Evolutionary conservation across 2,888 invertebrate genomes (phyloP).

Genomic region (Spicauda simplicius): DNA sequence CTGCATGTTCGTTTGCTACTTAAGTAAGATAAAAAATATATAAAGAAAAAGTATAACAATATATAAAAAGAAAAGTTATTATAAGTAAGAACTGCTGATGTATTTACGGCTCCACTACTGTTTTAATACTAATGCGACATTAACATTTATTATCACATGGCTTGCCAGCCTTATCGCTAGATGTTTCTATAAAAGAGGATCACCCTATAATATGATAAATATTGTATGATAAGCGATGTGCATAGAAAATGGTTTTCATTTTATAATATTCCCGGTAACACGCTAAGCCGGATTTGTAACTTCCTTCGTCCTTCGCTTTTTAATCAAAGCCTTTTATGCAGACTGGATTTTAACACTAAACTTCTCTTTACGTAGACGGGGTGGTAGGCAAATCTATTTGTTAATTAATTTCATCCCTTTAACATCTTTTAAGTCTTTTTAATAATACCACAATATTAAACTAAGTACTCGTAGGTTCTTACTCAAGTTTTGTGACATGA

Average conservation of each 20-base stretch:
- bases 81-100: no score
- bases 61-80: no score
- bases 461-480: no score
- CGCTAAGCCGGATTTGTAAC: conserved; percentile 77
- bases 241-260: conserved; percentile 62
- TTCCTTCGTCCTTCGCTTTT: conserved; percentile 70
- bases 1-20: no score
- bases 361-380: not conserved
- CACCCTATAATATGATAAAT: no score
- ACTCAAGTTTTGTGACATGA: no score
- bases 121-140: no score
- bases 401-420: not conserved
- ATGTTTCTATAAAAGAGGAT: not conserved
- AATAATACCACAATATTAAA: no score
- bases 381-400: not conserved
- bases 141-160: not conserved
- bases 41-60: no score
- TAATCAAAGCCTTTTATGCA: conserved; percentile 76
- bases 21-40: no score
- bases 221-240: conserved; percentile 66
- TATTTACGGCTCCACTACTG: no score
- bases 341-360: conserved; percentile 38
- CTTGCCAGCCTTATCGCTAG: not conserved
- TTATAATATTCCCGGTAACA: conserved; percentile 48
- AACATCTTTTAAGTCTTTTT: no score